Base-by-base conservation (phyloP, 2,113 vertebrate species). In the Psophia crepitans region DNA sequence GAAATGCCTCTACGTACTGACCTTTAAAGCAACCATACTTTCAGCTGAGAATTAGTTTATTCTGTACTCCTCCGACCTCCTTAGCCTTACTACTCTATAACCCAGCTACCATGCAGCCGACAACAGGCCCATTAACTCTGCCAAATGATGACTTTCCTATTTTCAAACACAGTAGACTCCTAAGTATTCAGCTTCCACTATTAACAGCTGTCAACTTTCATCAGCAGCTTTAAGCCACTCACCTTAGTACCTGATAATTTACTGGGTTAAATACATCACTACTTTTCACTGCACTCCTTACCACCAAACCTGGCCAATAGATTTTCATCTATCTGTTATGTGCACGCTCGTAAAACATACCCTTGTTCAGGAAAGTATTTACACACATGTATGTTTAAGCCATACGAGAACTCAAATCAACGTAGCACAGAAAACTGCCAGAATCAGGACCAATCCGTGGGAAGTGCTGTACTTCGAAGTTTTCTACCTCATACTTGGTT, bases 31-130 rank as follows among this genome's bases (percentile, higher is more conserved):
- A 91, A 46, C 53, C 32, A n/a, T 43, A 69, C 46, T 53, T 46
- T 95, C 44, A 94, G 28, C 8, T 32, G 43, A 86, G 54, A 85
- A 90, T 91, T 73, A 65, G 27, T 85, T 94, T 95, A 74, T 93
- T 85, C 63, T 84, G 33, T 58, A 8, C 26, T 70, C 41, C 37
- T 90, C 46, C 88, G 66, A 80, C 49, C 90, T 86, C 54, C 60
- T 77, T 57, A 90, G 70, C 75, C 41, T 77, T 74, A 28, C 44
- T n/a, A 14, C 32, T 70, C 66, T 83, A 74, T 48, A 84, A 79
- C 39, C 32, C 37, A 69, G 22, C 20, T 84, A 53, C 69, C 63
- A 57, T 9, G 17, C 48, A 64, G 49, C 69, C 53, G 78, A 79
- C 46, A 64, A 61, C 24, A 8, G 33, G 26, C 20, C 14, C 26